Conservation (phyloP, 2,888 invertebrate species). For the Chloromyia formosa region DNA sequence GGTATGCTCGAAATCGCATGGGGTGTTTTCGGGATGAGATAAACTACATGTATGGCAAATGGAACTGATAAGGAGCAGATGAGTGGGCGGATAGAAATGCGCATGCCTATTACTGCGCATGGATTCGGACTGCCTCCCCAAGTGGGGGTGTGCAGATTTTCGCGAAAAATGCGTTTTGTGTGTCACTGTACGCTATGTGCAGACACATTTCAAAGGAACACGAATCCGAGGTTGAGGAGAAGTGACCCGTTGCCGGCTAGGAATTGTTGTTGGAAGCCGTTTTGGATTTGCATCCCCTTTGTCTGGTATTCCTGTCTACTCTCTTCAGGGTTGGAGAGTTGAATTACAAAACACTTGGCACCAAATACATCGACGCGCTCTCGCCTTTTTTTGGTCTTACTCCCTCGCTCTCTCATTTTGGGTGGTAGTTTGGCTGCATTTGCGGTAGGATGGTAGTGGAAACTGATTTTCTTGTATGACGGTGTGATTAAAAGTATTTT, state of each 20-base stretch:
- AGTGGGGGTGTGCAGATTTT: background rate
- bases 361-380: conserved; percentile 34
- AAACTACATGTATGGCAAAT: background rate
- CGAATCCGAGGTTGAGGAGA: background rate
- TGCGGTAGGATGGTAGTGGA: conserved; percentile 39
- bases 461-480: conserved; percentile 42
- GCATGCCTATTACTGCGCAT: conserved; percentile 34
- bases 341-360: background rate
- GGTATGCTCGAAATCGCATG: background rate
- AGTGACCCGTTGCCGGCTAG: conserved; percentile 8
- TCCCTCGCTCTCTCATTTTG: conserved; percentile 10
- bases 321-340: background rate
- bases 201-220: background rate
- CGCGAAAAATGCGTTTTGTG: background rate
- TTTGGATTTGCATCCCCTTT: conserved; percentile 1
- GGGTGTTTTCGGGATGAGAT: background rate
- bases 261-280: background rate
- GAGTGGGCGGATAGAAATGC: background rate
- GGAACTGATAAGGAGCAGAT: conserved; percentile 6
- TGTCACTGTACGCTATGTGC: background rate
- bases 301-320: background rate
- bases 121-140: background rate
- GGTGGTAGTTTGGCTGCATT: conserved; percentile 32
- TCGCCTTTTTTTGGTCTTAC: background rate
- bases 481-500: conserved; percentile 45